These are phyloP conservation scores for Meriones unguiculatus DNA, from an alignment of 2,113 vertebrate genomes.

Conservation along the genomic window DNA sequence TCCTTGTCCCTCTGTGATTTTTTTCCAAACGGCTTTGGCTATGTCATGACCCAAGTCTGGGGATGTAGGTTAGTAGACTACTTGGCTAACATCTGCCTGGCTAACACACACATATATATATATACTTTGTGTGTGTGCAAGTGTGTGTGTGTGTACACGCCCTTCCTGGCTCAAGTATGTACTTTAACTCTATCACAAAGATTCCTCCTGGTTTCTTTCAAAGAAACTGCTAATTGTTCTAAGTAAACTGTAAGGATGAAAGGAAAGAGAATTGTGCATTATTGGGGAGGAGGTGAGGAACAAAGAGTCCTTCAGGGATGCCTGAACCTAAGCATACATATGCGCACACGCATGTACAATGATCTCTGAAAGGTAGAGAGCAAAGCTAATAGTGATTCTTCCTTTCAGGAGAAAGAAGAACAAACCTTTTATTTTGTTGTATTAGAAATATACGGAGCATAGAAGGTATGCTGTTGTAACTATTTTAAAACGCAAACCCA, in stretches of 20 bases:
- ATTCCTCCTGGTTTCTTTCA: neutral
- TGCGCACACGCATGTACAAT: neutral
- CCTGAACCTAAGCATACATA: neutral
- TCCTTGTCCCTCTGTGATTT: neutral
- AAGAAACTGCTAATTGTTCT: neutral
- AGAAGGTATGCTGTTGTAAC: neutral
- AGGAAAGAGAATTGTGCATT: neutral
- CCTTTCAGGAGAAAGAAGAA: neutral
- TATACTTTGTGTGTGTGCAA: neutral
- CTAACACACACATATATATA: neutral
- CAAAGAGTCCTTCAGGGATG: neutral
- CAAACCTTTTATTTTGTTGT: neutral
- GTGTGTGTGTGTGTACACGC: neutral
- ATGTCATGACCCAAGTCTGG: neutral
- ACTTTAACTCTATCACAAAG: neutral
- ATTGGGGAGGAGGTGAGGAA: neutral
- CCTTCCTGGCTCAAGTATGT: too few relatives aligned
- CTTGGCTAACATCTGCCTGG: neutral
- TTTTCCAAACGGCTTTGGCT: neutral
- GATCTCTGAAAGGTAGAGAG: neutral
- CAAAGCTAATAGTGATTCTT: neutral
- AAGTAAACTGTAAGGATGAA: neutral
- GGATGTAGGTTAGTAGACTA: neutral
- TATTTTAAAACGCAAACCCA: neutral
- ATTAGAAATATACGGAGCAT: neutral